Conservation (phyloP, 64 coral and sea anemone genomes). For the Pachyseris speciosa region DNA sequence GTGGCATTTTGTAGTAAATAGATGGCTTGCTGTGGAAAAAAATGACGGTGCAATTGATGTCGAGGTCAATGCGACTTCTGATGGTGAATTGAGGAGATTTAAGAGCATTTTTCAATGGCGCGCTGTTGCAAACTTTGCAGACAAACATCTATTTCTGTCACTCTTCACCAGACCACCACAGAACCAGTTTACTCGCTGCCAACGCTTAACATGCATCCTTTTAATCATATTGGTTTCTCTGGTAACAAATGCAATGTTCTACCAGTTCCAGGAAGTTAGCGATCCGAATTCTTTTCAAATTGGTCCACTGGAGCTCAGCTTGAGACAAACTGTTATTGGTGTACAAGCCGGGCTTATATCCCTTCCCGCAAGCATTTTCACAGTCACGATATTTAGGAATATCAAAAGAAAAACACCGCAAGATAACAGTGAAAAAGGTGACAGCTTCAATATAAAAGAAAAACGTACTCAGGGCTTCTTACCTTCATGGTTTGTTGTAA, state of each 20-base stretch:
- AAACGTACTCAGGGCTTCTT: slow-evolving; percentile 34
- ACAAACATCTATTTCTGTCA: slow-evolving; percentile 83
- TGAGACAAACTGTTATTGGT: slow-evolving; percentile 74
- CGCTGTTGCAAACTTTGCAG: slow-evolving; percentile 60
- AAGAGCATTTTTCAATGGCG: slow-evolving; percentile 61
- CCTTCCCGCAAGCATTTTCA: slow-evolving; percentile 57
- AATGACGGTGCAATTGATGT: slow-evolving; percentile 19
- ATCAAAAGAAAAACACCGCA: not conserved
- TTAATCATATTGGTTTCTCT: slow-evolving; percentile 69
- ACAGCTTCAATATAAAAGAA: not conserved
- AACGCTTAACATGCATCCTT: slow-evolving; percentile 73
- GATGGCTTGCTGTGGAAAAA: slow-evolving; percentile 66
- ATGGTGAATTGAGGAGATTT: slow-evolving; percentile 48
- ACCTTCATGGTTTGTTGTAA: slow-evolving; percentile 55
- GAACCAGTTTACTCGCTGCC: slow-evolving; percentile 76
- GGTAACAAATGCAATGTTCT: slow-evolving; percentile 85
- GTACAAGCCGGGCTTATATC: slow-evolving; percentile 78
- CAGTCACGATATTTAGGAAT: slow-evolving; percentile 85
- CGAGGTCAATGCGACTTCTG: not conserved
- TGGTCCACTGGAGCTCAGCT: slow-evolving; percentile 73
- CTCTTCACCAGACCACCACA: slow-evolving; percentile 67
- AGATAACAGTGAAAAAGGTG: not conserved
- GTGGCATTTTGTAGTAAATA: slow-evolving; percentile 52
- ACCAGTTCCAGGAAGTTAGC: slow-evolving; percentile 17
- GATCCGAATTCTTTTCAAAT: slow-evolving; percentile 46